Conservation (phyloP, 1,140 invertebrate species). For the Camponotus pennsylvanicus region DNA sequence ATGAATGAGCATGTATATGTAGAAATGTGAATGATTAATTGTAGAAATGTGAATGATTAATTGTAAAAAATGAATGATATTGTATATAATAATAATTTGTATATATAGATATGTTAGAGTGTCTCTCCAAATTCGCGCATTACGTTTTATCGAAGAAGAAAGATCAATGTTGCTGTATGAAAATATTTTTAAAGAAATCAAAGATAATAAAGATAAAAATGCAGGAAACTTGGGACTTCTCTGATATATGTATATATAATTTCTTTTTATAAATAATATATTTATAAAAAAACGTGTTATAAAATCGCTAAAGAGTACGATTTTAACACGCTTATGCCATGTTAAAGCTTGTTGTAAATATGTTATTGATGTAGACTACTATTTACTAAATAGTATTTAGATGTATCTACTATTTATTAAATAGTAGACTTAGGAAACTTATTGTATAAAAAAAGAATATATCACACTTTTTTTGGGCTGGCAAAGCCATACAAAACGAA, state of each 20-base stretch:
- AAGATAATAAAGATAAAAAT: not conserved
- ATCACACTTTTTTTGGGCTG: not conserved
- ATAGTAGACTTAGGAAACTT: not conserved
- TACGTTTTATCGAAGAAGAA: not conserved
- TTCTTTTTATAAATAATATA: slow-evolving; percentile 9
- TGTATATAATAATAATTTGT: slow-evolving; percentile 25
- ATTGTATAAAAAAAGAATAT: slow-evolving; percentile 30
- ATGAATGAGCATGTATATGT: slow-evolving; percentile 63
- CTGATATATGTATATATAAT: not conserved
- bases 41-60: slow-evolving; percentile 34
- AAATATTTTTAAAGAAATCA: not conserved
- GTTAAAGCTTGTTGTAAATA: slow-evolving; percentile 65
- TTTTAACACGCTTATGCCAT: slow-evolving; percentile 24
- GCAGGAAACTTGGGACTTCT: not conserved
- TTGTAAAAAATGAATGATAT: slow-evolving; percentile 42
- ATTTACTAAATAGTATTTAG: slow-evolving; percentile 57
- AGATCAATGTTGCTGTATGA: not conserved
- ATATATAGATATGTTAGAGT: not conserved
- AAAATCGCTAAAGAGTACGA: not conserved
- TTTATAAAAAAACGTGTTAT: slow-evolving; percentile 36
- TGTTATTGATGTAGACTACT: slow-evolving; percentile 62
- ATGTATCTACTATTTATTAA: no score
- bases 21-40: slow-evolving; percentile 34
- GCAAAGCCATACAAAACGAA: not conserved
- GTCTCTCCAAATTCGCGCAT: not conserved